Evolutionary conservation across 2,113 vertebrate species (phyloP), one percentile per base, ranked within the genome.

Genomic region (Cygnus atratus): DNA sequence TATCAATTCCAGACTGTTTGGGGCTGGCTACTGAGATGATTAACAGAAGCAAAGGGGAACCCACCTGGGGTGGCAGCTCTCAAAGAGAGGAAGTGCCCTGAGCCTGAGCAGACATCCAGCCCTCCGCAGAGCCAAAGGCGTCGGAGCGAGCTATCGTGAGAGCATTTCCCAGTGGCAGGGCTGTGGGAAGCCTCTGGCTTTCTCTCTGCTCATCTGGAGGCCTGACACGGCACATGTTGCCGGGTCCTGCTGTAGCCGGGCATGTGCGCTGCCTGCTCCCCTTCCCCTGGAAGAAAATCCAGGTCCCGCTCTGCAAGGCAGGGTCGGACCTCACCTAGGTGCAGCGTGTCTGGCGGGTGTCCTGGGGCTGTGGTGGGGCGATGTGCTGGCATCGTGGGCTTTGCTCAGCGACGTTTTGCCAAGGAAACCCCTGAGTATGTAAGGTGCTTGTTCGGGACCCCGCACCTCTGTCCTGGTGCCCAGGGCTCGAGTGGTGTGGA

Each of bases 271-370:
- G 52, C 62, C 50, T 55, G 50, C 31, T 65, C 13, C 22, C n/a
- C 52, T 54, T 54, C 52, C 52, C 52, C 1, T 18, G 39, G 66
- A 37, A 35, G 59, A 58, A 85, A 67, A 68, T 19, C 61, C 63
- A 41, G 41, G 72, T 61, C 29, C 73, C 62, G 48, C 11, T 59
- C 39, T 59, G 43, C 0, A 0, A 41, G 20, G 20, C 28, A 57
- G 41, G 15, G 8, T 10, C 18, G 58, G 46, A 29, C 6, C 0
- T 2, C 84, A 39, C 15, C 19, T 28, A 0, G 1, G 12, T 1
- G 1, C 12, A 37, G 44, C 3, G 0, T 2, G 2, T 9, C 29
- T 37, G 59, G 70, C 52, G 48, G 46, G 24, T 18, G 59, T 10
- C 43, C 24, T 19, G 55, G 24, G 2, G 16, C 71, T 70, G 24